phyloP scores from a whole-genome alignment of 2,888 invertebrate species.

The Drosophila kuntzei region DNA sequence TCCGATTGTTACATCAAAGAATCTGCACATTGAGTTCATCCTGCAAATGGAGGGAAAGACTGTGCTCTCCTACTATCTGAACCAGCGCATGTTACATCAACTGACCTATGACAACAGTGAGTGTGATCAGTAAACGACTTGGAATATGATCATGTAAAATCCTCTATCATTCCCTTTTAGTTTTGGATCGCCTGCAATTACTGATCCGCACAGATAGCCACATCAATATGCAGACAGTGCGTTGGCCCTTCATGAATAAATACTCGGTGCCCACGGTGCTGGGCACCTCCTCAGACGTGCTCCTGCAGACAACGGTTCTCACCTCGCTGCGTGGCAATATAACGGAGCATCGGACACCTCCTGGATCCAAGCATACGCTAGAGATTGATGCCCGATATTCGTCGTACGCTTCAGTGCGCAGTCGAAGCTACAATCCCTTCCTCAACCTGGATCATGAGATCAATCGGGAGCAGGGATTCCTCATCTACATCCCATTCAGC shows the following conservation, averaged over 20 bases:
- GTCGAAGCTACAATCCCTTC: constrained; percentile 88
- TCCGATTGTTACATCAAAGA: constrained; percentile 84
- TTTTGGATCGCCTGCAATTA: constrained; percentile 87
- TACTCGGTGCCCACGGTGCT: constrained; percentile 87
- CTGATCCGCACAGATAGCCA: constrained; percentile 88
- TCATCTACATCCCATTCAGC: constrained; percentile 89
- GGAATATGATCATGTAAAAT: neutral
- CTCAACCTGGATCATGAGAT: constrained; percentile 89
- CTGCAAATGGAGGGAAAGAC: constrained; percentile 89
- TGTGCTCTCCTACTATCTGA: constrained; percentile 89
- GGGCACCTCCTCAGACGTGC: constrained; percentile 87
- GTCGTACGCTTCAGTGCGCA: constrained; percentile 86
- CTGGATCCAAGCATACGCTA: constrained; percentile 87
- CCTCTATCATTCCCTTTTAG: constrained; percentile 77
- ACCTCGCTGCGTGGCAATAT: constrained; percentile 90
- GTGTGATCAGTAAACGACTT: constrained; percentile 64
- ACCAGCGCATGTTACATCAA: constrained; percentile 88
- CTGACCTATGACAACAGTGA: constrained; percentile 88
- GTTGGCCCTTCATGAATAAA: constrained; percentile 87
- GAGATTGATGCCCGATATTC: constrained; percentile 88
- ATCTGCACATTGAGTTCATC: constrained; percentile 89
- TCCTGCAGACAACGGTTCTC: constrained; percentile 86
- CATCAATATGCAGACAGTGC: constrained; percentile 87
- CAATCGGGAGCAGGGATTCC: constrained; percentile 89
- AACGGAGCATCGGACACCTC: constrained; percentile 87